Percentiles rank a stretch among this genome's conserved stretches.
Conservation (phyloP, 2,113 vertebrate genomes). For the Corvus cornix region DNA sequence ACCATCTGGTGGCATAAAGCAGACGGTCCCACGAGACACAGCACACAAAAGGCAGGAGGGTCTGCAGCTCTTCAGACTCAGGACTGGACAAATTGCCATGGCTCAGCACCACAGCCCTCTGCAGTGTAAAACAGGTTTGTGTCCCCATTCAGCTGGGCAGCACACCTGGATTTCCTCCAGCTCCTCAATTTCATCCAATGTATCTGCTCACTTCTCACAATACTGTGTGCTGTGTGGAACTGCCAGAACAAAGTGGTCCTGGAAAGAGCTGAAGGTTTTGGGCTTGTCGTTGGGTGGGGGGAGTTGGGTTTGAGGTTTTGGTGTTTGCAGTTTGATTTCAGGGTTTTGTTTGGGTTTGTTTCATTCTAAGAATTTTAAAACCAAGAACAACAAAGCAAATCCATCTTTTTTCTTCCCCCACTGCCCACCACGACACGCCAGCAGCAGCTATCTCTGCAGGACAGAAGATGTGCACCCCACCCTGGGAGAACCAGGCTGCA, state of each 20-base stretch:
- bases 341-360: neutral
- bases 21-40: neutral
- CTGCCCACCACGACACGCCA: accelerated
- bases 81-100: neutral
- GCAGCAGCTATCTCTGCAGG: neutral
- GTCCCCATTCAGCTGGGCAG: neutral
- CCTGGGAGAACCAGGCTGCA: neutral
- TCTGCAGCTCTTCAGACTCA: neutral
- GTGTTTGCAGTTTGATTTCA: neutral
- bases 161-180: neutral
- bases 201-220: neutral
- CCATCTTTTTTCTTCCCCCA: neutral
- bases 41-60: neutral
- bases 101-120: neutral
- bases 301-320: neutral
- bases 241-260: neutral
- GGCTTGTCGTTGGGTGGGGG: neutral
- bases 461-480: neutral
- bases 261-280: neutral
- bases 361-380: neutral
- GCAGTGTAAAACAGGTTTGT: neutral
- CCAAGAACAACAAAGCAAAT: neutral
- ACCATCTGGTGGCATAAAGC: neutral
- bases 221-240: neutral
- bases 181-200: neutral